These are phyloP conservation scores for Amphimedon queenslandica DNA, from an alignment of 37 sponge, comb jelly and placozoan species.

Conservation along the genomic window DNA sequence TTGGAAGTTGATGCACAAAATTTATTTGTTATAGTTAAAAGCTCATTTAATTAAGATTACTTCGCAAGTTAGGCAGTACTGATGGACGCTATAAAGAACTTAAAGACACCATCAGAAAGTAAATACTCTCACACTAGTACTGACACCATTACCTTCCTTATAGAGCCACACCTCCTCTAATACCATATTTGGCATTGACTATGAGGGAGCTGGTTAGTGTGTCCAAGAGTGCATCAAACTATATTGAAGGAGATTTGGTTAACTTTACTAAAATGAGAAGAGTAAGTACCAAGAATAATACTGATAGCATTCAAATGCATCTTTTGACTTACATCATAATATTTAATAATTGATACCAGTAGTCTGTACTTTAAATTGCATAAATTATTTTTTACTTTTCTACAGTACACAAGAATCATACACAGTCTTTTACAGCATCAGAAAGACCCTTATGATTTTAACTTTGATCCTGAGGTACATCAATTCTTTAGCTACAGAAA, in stretches of 20 bases:
- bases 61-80: conserved; percentile 36
- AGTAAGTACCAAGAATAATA: conserved; percentile 3
- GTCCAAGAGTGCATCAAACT: conserved; percentile 32
- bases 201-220: conserved; percentile 48
- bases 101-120: conserved; percentile 40
- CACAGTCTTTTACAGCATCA: conserved; percentile 29
- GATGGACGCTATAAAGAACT: conserved; percentile 54
- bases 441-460: conserved; percentile 50
- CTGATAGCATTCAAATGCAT: background rate
- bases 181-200: conserved; percentile 52
- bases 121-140: background rate
- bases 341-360: background rate
- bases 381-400: background rate
- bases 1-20: background rate
- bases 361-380: too few species aligned
- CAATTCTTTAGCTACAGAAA: too few species aligned
- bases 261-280: conserved; percentile 73
- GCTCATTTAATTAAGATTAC: too few species aligned
- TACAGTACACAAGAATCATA: conserved; percentile 35
- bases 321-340: background rate
- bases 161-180: conserved; percentile 32
- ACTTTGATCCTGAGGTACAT: conserved; percentile 42
- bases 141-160: background rate
- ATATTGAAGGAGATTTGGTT: conserved; percentile 40
- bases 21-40: too few species aligned